These are phyloP conservation scores for Pachymerium ferrugineum DNA, from an alignment of 2,888 invertebrate genomes.

Conservation along the genomic window DNA sequence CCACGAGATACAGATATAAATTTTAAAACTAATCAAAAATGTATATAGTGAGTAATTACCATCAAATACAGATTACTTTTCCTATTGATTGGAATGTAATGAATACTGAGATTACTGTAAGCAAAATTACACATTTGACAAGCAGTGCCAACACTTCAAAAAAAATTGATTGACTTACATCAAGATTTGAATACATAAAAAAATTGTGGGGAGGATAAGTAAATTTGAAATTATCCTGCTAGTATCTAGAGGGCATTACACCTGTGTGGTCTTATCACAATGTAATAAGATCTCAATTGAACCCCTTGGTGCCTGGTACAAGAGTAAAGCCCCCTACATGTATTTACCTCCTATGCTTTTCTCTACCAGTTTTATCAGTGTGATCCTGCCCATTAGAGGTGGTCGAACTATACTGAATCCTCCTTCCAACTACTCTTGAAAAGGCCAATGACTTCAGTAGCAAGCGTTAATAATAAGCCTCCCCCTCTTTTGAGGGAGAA, in stretches of 20 bases:
- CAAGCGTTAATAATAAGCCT: background rate
- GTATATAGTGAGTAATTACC: no score
- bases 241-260: background rate
- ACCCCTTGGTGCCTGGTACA: background rate
- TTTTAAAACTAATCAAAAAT: no score
- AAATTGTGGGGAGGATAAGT: no score
- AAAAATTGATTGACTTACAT: no score
- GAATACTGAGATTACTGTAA: no score
- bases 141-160: no score
- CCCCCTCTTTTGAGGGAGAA: constrained; percentile 3
- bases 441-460: constrained; percentile 9
- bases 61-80: no score
- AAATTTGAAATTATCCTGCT: no score
- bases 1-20: no score
- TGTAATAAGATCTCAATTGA: background rate
- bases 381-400: background rate
- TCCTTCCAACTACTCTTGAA: background rate
- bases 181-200: no score
- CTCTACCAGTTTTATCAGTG: background rate
- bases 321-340: background rate
- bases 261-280: background rate
- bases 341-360: background rate
- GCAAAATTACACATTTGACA: no score
- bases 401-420: background rate
- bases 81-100: no score